Evolutionary conservation across 2,888 invertebrate species (phyloP), one percentile per base, ranked within the genome.

Genomic region (Tetheella fluctuosa): DNA sequence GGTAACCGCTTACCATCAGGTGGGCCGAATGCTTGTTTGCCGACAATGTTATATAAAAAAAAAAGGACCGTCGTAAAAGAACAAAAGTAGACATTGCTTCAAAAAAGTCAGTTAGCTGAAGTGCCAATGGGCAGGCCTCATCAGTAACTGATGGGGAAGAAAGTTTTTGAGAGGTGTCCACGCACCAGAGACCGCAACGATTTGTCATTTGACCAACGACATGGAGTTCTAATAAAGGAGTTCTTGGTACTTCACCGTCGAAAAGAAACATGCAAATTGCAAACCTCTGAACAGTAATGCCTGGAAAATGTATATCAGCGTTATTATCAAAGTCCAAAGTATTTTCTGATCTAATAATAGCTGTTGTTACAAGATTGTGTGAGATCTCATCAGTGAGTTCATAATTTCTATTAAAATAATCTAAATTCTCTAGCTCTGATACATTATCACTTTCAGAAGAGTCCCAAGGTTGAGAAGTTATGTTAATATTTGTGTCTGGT

Each of bases 401-500:
- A 64, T 80, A 62, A 62, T 70, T 78, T 57, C 66, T 80, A 56
- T 73, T 73, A 64, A 85, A 91, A 66, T 68, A 71, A 23, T 83
- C 80, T 12, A 79, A 73, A 69, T 80, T 84, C 65, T 91, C 89
- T 64, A 68, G 71, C 65, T 92, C 92, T 57, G 85, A 83, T 7
- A 91, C 85, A 84, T 90, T 90, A 52, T 86, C 78, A 58, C 61
- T 75, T 76, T 86, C 89, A 59, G 69, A 63, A 39, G 71, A 71
- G 58, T 73, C 73, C 92, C 92, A 92, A 13, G 91, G 90, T 34
- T 75, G 66, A 57, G 82, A 82, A 64, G 79, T 72, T 28, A 89
- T 73, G 64, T 83, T 72, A 39, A 59, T 54, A 48, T 65, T 70
- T 34, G 65, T 62, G 57, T 79, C 72, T 34, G 67, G 67, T 55